These are phyloP conservation scores for Epinephelus lanceolatus DNA, from an alignment of 2,113 vertebrate genomes.

Conservation along the genomic window DNA sequence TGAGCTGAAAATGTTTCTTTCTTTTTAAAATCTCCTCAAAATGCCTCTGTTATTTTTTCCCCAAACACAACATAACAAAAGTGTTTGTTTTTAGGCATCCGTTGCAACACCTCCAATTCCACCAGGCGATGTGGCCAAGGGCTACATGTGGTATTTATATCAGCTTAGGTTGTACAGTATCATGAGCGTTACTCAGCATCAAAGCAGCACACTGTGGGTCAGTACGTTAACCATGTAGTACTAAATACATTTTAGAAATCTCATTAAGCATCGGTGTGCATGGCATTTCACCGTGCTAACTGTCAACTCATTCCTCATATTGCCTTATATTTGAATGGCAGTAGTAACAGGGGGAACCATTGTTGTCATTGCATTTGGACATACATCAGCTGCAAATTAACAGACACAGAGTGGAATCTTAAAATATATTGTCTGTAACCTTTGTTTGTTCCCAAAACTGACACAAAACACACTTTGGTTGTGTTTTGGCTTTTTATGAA, in stretches of 20 bases:
- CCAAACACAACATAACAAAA: background rate
- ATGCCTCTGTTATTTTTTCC: background rate
- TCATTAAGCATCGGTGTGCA: conserved; percentile 32
- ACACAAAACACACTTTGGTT: conserved; percentile 7
- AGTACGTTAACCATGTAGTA: background rate
- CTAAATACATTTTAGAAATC: conserved; percentile 38
- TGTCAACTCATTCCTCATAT: conserved; percentile 31
- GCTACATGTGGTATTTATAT: conserved; percentile 12
- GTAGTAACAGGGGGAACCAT: background rate
- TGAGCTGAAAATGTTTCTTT: conserved; percentile 11
- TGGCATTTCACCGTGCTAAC: conserved; percentile 50
- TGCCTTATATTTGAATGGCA: conserved; percentile 17
- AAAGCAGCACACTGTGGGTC: conserved; percentile 21
- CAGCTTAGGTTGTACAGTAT: conserved; percentile 48
- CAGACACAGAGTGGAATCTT: conserved; percentile 5
- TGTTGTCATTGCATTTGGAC: conserved; percentile 18
- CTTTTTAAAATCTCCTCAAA: conserved; percentile 2
- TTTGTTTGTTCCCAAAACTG: conserved; percentile 9
- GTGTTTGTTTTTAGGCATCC: background rate
- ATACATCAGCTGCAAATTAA: background rate
- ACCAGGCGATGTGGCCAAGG: background rate
- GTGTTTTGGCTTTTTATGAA: conserved; percentile 13
- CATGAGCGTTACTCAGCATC: conserved; percentile 33
- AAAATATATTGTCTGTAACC: conserved; percentile 1
- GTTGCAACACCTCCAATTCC: background rate